phyloP scores from a whole-genome alignment of 2,888 invertebrate genomes.

The Athrips mouffetella region DNA sequence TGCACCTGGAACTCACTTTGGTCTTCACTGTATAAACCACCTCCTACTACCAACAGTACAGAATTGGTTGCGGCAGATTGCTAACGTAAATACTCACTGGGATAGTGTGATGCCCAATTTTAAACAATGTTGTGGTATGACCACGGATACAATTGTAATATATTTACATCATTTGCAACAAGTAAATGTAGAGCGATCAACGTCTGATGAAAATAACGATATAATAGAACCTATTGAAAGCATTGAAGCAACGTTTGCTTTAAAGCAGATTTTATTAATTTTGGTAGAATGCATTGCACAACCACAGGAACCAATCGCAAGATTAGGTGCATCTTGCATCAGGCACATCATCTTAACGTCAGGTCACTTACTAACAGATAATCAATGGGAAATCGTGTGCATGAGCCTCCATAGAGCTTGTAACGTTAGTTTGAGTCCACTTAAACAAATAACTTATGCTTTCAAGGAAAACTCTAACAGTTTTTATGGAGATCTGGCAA shows the following conservation, averaged over 20 bases:
- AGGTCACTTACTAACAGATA: conserved; percentile 87
- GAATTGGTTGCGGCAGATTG: conserved; percentile 90
- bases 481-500: conserved; percentile 94
- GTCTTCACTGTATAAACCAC: conserved; percentile 94
- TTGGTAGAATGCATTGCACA: conserved; percentile 94
- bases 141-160: conserved; percentile 93
- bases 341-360: conserved; percentile 90
- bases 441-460: conserved; percentile 92
- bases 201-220: conserved; percentile 59
- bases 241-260: conserved; percentile 82
- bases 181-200: conserved; percentile 64
- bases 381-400: conserved; percentile 92
- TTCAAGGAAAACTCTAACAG: conserved; percentile 95
- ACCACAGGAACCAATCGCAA: conserved; percentile 92
- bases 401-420: conserved; percentile 90
- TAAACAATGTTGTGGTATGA: conserved; percentile 95
- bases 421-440: conserved; percentile 90
- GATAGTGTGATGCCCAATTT: conserved; percentile 91
- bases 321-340: conserved; percentile 95
- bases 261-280: conserved; percentile 90
- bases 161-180: conserved; percentile 87
- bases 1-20: conserved; percentile 92
- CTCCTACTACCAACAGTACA: conserved; percentile 94
- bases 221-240: conserved; percentile 77
- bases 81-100: conserved; percentile 84